These are phyloP conservation scores for Hydrozoanthus tunicans DNA, from an alignment of 64 coral and sea anemone species.

Conservation along the genomic window DNA sequence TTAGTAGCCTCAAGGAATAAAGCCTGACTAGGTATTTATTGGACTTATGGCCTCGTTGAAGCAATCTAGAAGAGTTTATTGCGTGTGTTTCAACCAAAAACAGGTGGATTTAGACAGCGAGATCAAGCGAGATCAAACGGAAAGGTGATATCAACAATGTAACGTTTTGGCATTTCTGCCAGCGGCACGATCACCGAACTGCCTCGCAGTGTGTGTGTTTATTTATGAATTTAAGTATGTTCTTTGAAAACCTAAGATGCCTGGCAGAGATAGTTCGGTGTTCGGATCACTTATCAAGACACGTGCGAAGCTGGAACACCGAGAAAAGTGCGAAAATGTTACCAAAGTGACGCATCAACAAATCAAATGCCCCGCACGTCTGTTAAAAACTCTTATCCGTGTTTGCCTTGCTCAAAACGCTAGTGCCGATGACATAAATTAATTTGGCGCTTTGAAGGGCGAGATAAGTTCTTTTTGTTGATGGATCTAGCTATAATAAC, in stretches of 20 bases:
- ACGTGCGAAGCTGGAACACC: no score
- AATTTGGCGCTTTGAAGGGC: conserved; percentile 33
- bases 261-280: no score
- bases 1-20: neutral
- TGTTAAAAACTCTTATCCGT: neutral
- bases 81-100: neutral
- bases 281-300: no score
- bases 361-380: neutral
- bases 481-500: conserved; percentile 31
- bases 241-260: no score
- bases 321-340: neutral
- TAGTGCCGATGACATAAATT: conserved; percentile 55
- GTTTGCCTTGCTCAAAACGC: conserved; percentile 17
- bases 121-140: no score
- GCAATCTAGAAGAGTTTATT: neutral
- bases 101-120: neutral
- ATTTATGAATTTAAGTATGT: no score
- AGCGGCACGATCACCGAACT: no score
- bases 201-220: no score
- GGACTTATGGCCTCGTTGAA: neutral
- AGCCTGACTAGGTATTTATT: neutral
- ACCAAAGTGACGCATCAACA: no score
- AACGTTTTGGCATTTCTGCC: no score
- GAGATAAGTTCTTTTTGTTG: conserved; percentile 36
- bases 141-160: no score